Base-by-base conservation (phyloP, 1,140 invertebrate genomes). In the Macrotrachela quadricornifera region DNA sequence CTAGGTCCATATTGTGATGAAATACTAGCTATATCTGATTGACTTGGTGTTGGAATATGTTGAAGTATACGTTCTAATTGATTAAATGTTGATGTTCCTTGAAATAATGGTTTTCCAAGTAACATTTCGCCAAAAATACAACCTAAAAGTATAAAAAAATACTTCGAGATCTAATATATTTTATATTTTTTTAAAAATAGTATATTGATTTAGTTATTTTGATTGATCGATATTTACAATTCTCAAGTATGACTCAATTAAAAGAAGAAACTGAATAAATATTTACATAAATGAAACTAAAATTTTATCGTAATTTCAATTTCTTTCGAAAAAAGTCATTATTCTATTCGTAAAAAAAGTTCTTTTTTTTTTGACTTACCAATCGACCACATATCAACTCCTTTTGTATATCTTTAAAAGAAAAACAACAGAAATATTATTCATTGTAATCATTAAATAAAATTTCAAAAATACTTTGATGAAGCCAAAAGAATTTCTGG, bases 321-420 rank as follows among this genome's bases (percentile, higher is more conserved):
- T n/a, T n/a, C n/a, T n/a, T n/a, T n/a, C 21, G 8, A 30, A 30
- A 30, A 2, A 2, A 30, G 8, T 30, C 8, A 2, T 30, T 30
- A 4, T 30, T 8, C 21, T 30, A 30, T 30, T 30, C 2, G 21
- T 4, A 30, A 8, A 30, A 30, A n/a, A n/a, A n/a, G n/a, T n/a
- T n/a, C n/a, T n/a, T 30, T 30, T 30, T 30, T 30, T 30, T 30
- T 30, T 30, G 8, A 30, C 8, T 30, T 30, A 30, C 21, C 90
- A 45, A 95, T 67, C 55, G 85, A 88, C 90, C 90, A 96, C 84
- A 95, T 91, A 63, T 96, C 90, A 46, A 95, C 85, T 39, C 85
- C 85, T 66, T 90, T 88, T 6, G 86, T 92, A 63, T 95, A 95
- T 60, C 84, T 87, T 60, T 37, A 49, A 11, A 30, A 50, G 8